Evolutionary conservation across 2,113 vertebrate species (phyloP).

Genomic region (Caloenas nicobarica): DNA sequence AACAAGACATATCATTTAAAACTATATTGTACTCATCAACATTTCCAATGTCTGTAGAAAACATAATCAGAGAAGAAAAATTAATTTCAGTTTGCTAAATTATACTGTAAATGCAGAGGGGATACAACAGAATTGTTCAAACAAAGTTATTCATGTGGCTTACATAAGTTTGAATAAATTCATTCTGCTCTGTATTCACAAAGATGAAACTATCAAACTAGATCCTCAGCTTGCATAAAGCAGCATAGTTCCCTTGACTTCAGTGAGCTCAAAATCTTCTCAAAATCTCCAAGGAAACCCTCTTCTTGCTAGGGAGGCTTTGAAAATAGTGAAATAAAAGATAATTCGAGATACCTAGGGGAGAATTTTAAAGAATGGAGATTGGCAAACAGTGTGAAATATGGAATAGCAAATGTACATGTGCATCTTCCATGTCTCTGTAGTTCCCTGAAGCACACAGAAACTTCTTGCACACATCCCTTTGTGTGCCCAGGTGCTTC

Average conservation of each 20-base stretch:
- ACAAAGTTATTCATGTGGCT: constrained; percentile 57
- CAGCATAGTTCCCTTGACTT: not conserved
- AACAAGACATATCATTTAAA: constrained; percentile 67
- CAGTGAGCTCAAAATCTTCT: constrained; percentile 14
- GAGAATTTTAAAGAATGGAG: constrained; percentile 5
- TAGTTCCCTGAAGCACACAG: not conserved
- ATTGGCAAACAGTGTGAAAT: constrained; percentile 9
- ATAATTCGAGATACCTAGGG: constrained; percentile 2
- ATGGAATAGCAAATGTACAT: not conserved
- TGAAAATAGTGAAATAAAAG: constrained; percentile 49
- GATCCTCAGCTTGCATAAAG: constrained; percentile 26
- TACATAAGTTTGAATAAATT: constrained; percentile 51
- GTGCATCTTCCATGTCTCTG: not conserved
- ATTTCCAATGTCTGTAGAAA: constrained; percentile 62
- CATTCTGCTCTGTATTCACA: constrained; percentile 16
- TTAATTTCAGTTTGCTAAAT: constrained; percentile 68
- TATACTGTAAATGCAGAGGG: constrained; percentile 42
- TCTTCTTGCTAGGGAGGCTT: constrained; percentile 28
- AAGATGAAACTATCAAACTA: not conserved
- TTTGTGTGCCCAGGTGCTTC: not conserved
- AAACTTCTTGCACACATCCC: not conserved
- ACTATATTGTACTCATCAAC: constrained; percentile 55
- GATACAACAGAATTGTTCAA: constrained; percentile 37
- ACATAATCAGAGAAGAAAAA: constrained; percentile 68
- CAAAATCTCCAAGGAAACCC: constrained; percentile 36